A percentile compares a stretch with the other conserved stretches of the same genome.
Evolutionary conservation across 2,888 invertebrate genomes (phyloP).

Genomic region (Punctoribates punctum): DNA sequence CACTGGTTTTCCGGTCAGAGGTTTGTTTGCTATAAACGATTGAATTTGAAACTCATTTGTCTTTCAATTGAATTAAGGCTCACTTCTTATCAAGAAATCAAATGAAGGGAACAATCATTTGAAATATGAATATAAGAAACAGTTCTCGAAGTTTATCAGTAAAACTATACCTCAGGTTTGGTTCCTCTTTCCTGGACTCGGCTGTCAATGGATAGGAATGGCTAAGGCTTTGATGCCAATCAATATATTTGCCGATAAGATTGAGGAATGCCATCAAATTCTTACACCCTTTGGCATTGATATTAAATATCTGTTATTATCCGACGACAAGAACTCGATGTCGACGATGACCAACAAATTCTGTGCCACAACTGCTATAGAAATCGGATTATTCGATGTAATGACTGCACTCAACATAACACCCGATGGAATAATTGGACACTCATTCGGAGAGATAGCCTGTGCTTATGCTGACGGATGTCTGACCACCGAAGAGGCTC

Average conservation of each 20-base stretch:
- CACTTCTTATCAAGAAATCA: neutral
- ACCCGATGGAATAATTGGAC: constrained; percentile 59
- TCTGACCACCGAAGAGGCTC: constrained; percentile 57
- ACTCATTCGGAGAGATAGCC: constrained; percentile 59
- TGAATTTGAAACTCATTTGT: no score
- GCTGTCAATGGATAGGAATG: constrained; percentile 21
- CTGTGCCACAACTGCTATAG: constrained; percentile 56
- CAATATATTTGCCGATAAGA: constrained; percentile 59
- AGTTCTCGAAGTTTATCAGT: neutral
- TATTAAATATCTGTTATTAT: constrained; percentile 83
- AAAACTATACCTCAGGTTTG: constrained; percentile 54
- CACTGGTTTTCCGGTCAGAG: no score
- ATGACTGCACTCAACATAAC: constrained; percentile 52
- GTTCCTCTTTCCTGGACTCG: constrained; percentile 66
- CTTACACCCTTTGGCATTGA: constrained; percentile 67
- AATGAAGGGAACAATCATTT: neutral
- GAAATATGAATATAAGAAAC: constrained; percentile 2
- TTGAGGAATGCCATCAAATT: constrained; percentile 55
- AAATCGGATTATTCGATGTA: constrained; percentile 52
- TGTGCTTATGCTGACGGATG: constrained; percentile 60
- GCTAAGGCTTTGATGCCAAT: constrained; percentile 34
- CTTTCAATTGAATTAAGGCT: neutral
- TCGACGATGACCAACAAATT: constrained; percentile 75
- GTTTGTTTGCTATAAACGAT: no score
- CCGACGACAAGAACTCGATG: constrained; percentile 86